These are phyloP conservation scores for Leptopilina myrica DNA, from an alignment of 2,888 invertebrate genomes.

Conservation along the genomic window DNA sequence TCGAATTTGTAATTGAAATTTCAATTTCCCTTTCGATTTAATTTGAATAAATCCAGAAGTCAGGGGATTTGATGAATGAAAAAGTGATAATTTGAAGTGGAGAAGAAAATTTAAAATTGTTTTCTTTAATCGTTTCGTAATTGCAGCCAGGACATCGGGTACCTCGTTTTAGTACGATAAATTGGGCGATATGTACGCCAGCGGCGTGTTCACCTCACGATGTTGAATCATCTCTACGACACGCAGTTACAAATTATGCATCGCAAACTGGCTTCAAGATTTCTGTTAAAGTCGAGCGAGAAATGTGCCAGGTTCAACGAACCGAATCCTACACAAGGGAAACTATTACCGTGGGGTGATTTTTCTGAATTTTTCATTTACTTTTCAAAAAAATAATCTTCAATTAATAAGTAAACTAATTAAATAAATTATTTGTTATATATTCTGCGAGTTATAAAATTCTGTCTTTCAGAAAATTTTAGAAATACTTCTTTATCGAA, in stretches of 20 bases:
- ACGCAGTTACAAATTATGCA: slow-evolving; percentile 77
- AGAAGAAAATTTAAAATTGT: neutral
- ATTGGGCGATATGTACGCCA: slow-evolving; percentile 85
- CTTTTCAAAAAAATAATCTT: neutral
- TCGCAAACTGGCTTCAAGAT: slow-evolving; percentile 79
- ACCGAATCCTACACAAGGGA: slow-evolving; percentile 74
- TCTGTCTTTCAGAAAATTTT: no score
- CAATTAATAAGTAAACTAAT: no score
- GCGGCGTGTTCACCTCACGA: slow-evolving; percentile 80
- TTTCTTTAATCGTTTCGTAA: slow-evolving; percentile 4
- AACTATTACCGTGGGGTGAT: slow-evolving; percentile 78
- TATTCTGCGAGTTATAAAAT: no score
- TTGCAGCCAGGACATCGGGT: slow-evolving; percentile 84
- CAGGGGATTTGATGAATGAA: no score
- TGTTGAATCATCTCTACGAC: slow-evolving; percentile 79
- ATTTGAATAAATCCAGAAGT: no score
- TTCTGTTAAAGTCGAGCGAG: slow-evolving; percentile 79
- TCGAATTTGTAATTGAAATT: no score
- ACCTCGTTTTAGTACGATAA: slow-evolving; percentile 82
- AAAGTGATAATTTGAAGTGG: neutral
- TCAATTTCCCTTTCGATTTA: no score
- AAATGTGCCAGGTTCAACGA: slow-evolving; percentile 81
- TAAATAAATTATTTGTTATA: no score
- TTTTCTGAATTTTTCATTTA: slow-evolving; percentile 7
- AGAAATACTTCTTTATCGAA: no score